Evolutionary conservation across 2,113 vertebrate genomes (phyloP).

Genomic region (Anser brachyrhynchus): DNA sequence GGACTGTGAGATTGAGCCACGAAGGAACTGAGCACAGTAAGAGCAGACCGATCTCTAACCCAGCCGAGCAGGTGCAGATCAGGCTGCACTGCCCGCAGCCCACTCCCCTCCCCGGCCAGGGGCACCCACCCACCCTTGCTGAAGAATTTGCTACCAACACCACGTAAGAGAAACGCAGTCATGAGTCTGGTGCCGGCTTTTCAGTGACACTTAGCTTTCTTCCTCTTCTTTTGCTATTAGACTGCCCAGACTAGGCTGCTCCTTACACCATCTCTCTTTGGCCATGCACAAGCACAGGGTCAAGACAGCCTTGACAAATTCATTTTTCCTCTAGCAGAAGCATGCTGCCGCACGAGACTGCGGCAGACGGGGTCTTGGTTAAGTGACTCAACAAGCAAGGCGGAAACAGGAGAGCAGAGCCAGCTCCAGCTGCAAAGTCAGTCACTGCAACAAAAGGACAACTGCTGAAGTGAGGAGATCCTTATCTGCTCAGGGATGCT

Average conservation of each 20-base stretch:
- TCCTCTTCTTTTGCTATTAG: background rate
- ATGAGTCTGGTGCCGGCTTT: background rate
- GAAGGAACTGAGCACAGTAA: background rate
- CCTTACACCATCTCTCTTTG: background rate
- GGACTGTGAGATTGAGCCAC: background rate
- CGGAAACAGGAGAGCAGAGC: background rate
- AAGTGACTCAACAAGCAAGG: background rate
- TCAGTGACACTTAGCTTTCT: background rate
- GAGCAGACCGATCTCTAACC: background rate
- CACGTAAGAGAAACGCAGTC: rapidly evolving
- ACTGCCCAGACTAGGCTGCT: background rate
- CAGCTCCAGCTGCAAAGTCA: background rate
- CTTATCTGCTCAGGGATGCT: background rate
- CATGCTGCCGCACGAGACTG: background rate
- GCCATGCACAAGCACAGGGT: background rate
- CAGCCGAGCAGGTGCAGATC: background rate
- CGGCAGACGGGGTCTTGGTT: background rate
- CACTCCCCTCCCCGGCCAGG: background rate
- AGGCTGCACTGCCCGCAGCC: background rate
- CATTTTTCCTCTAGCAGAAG: background rate
- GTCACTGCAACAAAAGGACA: background rate
- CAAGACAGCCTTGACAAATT: background rate
- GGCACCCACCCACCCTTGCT: background rate
- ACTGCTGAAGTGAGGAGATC: background rate
- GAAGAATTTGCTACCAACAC: background rate